Evolutionary conservation across 2,113 vertebrate species (phyloP), one percentile per base, ranked within the genome.

Genomic region (Nothobranchius kuhntae): DNA sequence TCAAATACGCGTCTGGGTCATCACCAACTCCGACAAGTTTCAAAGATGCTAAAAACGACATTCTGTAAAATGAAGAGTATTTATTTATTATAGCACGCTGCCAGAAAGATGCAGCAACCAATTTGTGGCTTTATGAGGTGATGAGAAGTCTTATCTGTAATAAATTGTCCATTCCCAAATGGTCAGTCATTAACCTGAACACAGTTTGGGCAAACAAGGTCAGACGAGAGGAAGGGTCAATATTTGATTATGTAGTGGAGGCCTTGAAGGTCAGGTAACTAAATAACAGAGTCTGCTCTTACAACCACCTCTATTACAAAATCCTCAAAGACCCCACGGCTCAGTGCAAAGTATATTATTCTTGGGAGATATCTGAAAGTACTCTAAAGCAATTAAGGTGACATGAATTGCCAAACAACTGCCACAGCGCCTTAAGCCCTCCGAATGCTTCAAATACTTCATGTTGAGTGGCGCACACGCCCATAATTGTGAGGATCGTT

Each of bases 301-400:
- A 46, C 54, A 9, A 70, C 73, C 66, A 71, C 75, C 67, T 77
- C 54, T 7, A 64, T 79, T 87, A 71, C 71, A 17, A 79, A 83
- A 88, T 62, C 68, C 65, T 84, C 80, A 86, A 75, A 85, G 76
- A 82, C 61, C 81, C 75, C 48, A n/a, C 42, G 78, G 86, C 84
- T 77, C 72, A 59, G 67, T 53, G 68, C 81, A 80, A 82, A 83
- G 80, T 77, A 65, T 78, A 75, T 85, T 77, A 83, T 87, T 86
- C 81, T 79, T 82, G 57, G 65, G 70, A 76, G 78, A 85, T 80
- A 88, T 86, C 81, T 78, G 73, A 88, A 86, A 77, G 82, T 74
- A 84, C 86, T 88, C 81, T 65, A 69, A 83, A 86, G 89, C 84
- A 87, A 90, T 91, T 89, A 86, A 73, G 74, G 89, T 82, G 86